phyloP scores from a whole-genome alignment of 1,140 invertebrate species.

The Drosophila carrolli region DNA sequence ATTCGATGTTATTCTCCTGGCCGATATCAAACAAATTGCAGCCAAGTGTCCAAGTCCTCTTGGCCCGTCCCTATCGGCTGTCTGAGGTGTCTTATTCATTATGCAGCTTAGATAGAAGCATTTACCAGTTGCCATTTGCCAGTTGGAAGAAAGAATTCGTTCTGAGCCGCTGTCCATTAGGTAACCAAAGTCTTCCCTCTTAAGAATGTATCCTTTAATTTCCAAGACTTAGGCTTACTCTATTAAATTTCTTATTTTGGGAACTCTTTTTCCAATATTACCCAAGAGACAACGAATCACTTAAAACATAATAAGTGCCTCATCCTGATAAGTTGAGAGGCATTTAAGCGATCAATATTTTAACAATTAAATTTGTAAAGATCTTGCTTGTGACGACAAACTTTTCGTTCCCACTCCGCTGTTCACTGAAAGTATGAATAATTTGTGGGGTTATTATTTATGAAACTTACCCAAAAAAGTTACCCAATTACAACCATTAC shows the following conservation, averaged over 20 bases:
- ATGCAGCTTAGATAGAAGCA: slow-evolving; percentile 51
- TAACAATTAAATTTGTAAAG: neutral
- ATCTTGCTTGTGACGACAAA: neutral
- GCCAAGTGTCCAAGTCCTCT: slow-evolving; percentile 48
- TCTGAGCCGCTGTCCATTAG: slow-evolving; percentile 8
- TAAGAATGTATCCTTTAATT: neutral
- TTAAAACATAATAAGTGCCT: too few relatives aligned
- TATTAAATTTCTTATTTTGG: neutral
- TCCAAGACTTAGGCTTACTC: too few relatives aligned
- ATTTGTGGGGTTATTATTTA: slow-evolving; percentile 5
- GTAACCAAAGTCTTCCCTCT: neutral
- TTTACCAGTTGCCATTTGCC: slow-evolving; percentile 36
- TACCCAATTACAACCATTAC: slow-evolving; percentile 29
- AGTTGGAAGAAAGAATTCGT: neutral
- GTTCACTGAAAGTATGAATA: neutral
- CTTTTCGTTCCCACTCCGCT: neutral
- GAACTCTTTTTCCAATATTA: neutral
- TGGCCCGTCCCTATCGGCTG: slow-evolving; percentile 49
- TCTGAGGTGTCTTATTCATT: slow-evolving; percentile 69
- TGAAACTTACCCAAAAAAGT: slow-evolving; percentile 12
- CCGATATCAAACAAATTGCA: slow-evolving; percentile 74
- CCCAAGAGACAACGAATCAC: too few relatives aligned
- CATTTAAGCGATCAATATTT: neutral
- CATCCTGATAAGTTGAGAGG: too few relatives aligned
- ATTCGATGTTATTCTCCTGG: slow-evolving; percentile 14